phyloP scores from a whole-genome alignment of 1,140 invertebrate species.

The Brachionus paranguensis region DNA sequence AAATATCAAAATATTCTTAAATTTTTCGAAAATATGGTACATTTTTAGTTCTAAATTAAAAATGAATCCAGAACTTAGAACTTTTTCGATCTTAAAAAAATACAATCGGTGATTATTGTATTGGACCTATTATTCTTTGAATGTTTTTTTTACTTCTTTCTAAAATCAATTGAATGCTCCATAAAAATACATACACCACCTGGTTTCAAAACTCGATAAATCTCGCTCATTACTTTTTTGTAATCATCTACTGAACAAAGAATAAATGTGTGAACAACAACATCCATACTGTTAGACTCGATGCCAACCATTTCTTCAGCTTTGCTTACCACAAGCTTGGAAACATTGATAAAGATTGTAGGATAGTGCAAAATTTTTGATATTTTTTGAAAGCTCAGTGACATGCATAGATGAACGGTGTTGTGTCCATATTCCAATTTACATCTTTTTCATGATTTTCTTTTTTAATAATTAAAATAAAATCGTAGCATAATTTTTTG shows the following conservation, averaged over 20 bases:
- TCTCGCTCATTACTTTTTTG: neutral
- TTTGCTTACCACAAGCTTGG: neutral
- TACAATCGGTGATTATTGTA: neutral
- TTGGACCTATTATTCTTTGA: neutral
- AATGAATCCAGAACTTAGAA: neutral
- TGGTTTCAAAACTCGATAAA: slow-evolving; percentile 9
- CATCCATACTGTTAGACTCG: neutral
- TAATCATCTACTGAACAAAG: slow-evolving; percentile 6
- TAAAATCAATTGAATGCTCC: neutral
- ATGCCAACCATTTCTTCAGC: slow-evolving; percentile 15
- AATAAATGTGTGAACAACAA: neutral
- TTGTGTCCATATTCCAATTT: neutral
- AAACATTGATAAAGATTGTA: too few species aligned
- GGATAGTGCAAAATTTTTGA: too few species aligned
- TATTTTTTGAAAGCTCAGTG: too few species aligned
- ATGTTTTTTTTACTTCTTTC: neutral
- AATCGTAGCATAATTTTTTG: neutral
- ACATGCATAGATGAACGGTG: neutral
- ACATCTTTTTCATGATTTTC: neutral
- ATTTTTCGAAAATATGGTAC: neutral
- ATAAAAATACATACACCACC: slow-evolving; percentile 18
- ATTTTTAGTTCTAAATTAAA: neutral
- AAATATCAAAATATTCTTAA: neutral
- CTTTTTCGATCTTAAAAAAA: neutral
- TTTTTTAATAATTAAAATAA: neutral